These are phyloP conservation scores for Tuta absoluta DNA, from an alignment of 2,888 invertebrate species.

Conservation along the genomic window DNA sequence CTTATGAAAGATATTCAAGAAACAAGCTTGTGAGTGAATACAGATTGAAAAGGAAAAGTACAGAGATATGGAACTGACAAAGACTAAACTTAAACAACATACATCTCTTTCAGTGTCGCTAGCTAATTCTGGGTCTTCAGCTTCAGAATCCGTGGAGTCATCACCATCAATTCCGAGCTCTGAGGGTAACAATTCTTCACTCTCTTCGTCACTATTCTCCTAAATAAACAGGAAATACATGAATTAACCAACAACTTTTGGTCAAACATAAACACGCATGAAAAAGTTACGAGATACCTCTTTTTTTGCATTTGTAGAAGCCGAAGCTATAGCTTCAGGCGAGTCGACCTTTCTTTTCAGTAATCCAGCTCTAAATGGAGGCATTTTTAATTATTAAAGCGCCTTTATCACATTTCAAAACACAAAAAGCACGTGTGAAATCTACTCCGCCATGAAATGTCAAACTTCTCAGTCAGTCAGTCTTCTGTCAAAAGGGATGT, in stretches of 20 bases:
- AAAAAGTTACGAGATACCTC: constrained; percentile 34
- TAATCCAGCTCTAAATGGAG: constrained; percentile 66
- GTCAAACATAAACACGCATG: not conserved
- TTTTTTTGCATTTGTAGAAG: constrained; percentile 37
- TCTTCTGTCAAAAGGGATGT: not conserved
- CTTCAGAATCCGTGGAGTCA: constrained; percentile 66
- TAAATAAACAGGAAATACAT: constrained; percentile 25
- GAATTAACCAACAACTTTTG: constrained; percentile 1
- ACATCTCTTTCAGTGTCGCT: constrained; percentile 72
- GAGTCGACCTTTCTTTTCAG: constrained; percentile 60
- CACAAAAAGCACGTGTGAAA: constrained; percentile 20
- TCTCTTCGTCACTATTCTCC: constrained; percentile 42
- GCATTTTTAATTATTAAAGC: constrained; percentile 52
- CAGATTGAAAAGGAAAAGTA: not conserved
- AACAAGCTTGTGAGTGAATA: not conserved
- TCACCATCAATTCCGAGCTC: constrained; percentile 56
- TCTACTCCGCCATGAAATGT: not conserved
- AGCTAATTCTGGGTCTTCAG: constrained; percentile 69
- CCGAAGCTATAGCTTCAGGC: constrained; percentile 36
- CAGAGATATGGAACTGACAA: not conserved
- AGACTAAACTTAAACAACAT: constrained; percentile 34
- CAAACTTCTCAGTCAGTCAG: not conserved
- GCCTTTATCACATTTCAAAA: constrained; percentile 17
- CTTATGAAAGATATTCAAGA: no score
- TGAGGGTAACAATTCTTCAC: constrained; percentile 53